phyloP scores from a whole-genome alignment of 2,888 invertebrate species.

The Eristalinus aeneus region DNA sequence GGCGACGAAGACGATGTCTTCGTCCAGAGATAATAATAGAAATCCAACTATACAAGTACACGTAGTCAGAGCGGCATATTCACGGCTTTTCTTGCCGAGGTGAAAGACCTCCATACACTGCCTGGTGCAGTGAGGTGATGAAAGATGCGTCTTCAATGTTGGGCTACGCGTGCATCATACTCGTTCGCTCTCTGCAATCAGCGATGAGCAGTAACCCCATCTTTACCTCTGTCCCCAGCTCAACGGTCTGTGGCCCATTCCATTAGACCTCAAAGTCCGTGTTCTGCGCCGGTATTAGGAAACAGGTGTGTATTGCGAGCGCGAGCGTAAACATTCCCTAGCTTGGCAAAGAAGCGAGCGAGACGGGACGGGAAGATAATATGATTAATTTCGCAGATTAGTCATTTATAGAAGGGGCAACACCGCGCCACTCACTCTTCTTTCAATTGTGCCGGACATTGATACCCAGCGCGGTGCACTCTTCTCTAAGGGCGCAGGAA shows the following conservation, averaged over 20 bases:
- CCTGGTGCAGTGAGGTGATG: neutral
- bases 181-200: slow-evolving; percentile 8
- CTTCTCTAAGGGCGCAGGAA: neutral
- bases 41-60: slow-evolving; percentile 15
- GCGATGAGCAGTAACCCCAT: slow-evolving; percentile 12
- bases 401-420: slow-evolving; percentile 37
- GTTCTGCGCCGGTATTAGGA: neutral
- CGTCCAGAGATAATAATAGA: slow-evolving; percentile 50
- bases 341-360: neutral
- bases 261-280: neutral
- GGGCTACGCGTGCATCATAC: neutral
- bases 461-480: slow-evolving; percentile 12
- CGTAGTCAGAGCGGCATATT: slow-evolving; percentile 7
- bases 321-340: slow-evolving; percentile 37
- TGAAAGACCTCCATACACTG: slow-evolving; percentile 44
- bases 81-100: slow-evolving; percentile 12
- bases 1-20: slow-evolving; percentile 10
- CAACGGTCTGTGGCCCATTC: no score
- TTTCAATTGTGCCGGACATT: slow-evolving; percentile 19
- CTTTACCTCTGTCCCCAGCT: slow-evolving; percentile 12
- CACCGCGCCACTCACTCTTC: slow-evolving; percentile 26
- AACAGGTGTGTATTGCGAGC: slow-evolving; percentile 46
- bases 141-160: slow-evolving; percentile 40
- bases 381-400: slow-evolving; percentile 58
- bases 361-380: slow-evolving; percentile 21